Evolutionary conservation across 2,888 invertebrate species (phyloP).

Genomic region (Conchocele bisecta): DNA sequence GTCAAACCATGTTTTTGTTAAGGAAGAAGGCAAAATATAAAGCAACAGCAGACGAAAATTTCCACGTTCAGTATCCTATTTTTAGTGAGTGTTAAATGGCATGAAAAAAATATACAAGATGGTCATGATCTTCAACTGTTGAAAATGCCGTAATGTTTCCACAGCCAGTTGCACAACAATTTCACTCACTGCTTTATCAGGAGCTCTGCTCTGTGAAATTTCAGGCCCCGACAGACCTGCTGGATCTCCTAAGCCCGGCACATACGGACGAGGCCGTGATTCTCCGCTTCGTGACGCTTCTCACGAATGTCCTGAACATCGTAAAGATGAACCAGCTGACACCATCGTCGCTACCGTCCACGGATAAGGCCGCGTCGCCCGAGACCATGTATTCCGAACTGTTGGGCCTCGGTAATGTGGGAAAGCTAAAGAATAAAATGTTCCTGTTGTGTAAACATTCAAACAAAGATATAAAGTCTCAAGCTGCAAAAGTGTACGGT

Average conservation of each 20-base stretch:
- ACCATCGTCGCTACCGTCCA: conserved; percentile 83
- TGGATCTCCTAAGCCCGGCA: conserved; percentile 83
- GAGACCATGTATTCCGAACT: conserved; percentile 84
- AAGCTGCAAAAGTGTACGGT: conserved; percentile 75
- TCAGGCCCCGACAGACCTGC: conserved; percentile 84
- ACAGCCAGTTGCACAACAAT: too few species aligned
- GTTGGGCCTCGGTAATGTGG: conserved; percentile 67
- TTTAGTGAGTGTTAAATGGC: too few species aligned
- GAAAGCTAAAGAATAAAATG: conserved; percentile 75
- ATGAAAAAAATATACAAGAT: too few species aligned
- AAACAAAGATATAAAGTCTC: conserved; percentile 71
- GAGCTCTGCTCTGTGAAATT: too few species aligned
- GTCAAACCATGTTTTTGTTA: too few species aligned
- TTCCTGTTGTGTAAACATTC: conserved; percentile 76
- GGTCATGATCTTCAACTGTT: too few species aligned
- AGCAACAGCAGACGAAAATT: too few species aligned
- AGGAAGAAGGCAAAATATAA: too few species aligned
- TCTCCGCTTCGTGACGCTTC: conserved; percentile 84
- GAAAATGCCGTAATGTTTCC: too few species aligned
- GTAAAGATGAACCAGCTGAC: conserved; percentile 83
- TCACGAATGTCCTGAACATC: conserved; percentile 84
- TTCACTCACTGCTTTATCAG: too few species aligned
- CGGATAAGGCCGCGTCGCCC: conserved; percentile 85
- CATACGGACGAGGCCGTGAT: conserved; percentile 82
- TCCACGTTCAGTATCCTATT: too few species aligned